These are phyloP conservation scores for Dysdera silvatica DNA, from an alignment of 1,140 invertebrate genomes.

Conservation along the genomic window DNA sequence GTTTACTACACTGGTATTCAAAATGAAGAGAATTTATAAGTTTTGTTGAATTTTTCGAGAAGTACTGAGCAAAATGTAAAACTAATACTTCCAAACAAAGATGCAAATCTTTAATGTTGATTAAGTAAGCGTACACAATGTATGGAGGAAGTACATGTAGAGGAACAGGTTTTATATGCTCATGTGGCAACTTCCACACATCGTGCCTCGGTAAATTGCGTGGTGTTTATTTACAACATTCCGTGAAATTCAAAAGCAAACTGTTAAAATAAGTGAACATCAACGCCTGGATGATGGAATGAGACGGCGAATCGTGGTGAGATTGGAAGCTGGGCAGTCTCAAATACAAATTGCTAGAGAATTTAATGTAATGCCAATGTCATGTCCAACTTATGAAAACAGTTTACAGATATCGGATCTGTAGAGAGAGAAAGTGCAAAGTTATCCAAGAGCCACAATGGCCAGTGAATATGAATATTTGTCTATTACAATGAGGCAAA, in stretches of 20 bases:
- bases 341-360: slow-evolving; percentile 1
- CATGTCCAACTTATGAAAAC: slow-evolving; percentile 1
- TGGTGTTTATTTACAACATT: too few species aligned
- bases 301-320: neutral
- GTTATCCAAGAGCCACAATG: neutral
- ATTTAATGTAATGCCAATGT: neutral
- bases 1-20: neutral
- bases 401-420: neutral
- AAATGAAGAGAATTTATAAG: neutral
- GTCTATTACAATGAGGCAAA: neutral
- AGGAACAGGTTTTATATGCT: neutral
- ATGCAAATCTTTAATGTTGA: neutral
- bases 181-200: too few species aligned
- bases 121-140: neutral
- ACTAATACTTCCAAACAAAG: neutral
- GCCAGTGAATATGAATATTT: neutral
- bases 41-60: neutral
- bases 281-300: neutral
- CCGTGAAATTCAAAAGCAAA: neutral
- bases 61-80: neutral
- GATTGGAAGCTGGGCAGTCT: neutral
- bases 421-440: neutral
- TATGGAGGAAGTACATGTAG: too few species aligned
- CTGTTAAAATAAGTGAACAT: neutral
- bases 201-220: too few species aligned